A percentile compares a stretch with the other conserved stretches of the same genome.
Conservation (phyloP, 2,888 invertebrate genomes). For the Lepidochrysops patricia region DNA sequence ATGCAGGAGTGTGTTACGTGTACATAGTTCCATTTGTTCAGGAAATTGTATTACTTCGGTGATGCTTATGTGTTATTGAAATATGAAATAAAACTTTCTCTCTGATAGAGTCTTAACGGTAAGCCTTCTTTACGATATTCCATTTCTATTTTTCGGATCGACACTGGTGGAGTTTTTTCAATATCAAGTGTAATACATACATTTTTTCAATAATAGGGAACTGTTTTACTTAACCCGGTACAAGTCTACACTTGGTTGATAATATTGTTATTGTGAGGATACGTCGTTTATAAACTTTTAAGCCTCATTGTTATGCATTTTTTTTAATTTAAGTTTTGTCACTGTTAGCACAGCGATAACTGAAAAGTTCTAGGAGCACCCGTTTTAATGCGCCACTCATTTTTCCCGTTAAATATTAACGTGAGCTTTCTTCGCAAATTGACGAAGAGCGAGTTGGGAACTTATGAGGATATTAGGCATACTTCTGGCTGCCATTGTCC, state of each 20-base stretch:
- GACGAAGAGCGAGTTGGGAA: background rate
- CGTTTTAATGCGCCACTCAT: background rate
- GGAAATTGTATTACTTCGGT: constrained; percentile 2
- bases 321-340: background rate
- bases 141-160: background rate
- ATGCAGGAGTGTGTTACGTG: background rate
- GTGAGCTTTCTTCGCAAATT: background rate
- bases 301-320: background rate
- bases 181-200: background rate
- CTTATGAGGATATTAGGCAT: constrained; percentile 1
- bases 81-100: constrained; percentile 10
- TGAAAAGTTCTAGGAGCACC: background rate
- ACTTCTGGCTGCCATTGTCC: background rate
- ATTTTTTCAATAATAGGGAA: background rate
- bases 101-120: constrained; percentile 6
- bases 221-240: background rate
- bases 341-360: background rate
- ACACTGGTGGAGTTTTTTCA: background rate
- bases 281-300: background rate
- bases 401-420: background rate
- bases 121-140: constrained; percentile 12
- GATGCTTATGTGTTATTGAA: constrained; percentile 7
- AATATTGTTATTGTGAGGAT: too few species aligned
- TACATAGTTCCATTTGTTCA: background rate
- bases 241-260: background rate